Base-by-base conservation (phyloP, 2,888 invertebrate species). In the Dorcus parallelipipedus region DNA sequence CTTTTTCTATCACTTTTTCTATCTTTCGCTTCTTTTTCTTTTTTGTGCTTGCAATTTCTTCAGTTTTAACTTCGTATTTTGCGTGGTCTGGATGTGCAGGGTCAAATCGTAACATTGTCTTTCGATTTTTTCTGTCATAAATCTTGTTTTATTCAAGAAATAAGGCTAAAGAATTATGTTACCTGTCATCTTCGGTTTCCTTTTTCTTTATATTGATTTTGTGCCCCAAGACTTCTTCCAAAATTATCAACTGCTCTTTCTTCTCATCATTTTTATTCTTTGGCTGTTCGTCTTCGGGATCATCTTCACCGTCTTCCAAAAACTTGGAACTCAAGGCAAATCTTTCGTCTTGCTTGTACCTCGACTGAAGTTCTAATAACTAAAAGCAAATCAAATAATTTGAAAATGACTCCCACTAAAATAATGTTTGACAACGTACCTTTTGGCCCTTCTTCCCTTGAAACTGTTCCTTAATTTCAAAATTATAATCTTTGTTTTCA, bases 271-370 rank as follows among this genome's bases (percentile, higher is more conserved):
- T 38, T 6, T 39, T n/a, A 45, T 45, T 20, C 4, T 40, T 8
- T 47, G 49, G 5, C 14, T 52, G 9, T 33, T 33, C 14, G 1
- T 54, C 69, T 54, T 72, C 62, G 23, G 70, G 65, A 23, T 70
- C 65, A 40, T 68, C 67, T 52, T 69, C 76, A 38, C 69, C 66
- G 49, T 83, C 82, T 50, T 89, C 87, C 51, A 85, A 77, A 76
- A 93, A 93, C 65, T 88, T 84, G 68, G 86, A 82, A 78, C 91
- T 89, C 70, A 93, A 80, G 64, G 80, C 79, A 78, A 93, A 93
- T 71, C 93, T 83, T 69, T 87, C 83, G 79, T 93, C 93, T 73
- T 87, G 84, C 73, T 88, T 88, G 77, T 84, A 86, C 69, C 83
- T 84, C 49, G 86, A 83, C 81, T 92, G 89, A 67, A 92, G 81